Evolutionary conservation across 2,797 vertebrate species (phyloP), one percentile per base, ranked within the genome.

Genomic region (Staurois parvus): DNA sequence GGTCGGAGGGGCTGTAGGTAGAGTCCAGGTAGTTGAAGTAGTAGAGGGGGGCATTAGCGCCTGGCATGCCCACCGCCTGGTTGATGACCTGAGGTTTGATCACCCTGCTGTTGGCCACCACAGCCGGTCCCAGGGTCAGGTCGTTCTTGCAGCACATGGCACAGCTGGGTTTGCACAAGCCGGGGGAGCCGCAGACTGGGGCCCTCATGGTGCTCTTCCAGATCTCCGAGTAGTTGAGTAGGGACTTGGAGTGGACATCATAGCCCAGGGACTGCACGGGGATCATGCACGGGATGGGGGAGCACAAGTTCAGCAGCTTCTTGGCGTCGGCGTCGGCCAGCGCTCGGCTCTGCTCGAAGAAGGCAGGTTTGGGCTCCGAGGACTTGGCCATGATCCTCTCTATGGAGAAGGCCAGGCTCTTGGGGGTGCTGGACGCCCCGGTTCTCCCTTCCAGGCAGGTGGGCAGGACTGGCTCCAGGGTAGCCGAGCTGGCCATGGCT

Each of bases 351-450:
- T 96, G 95, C 80, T 95, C 94, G 42, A 92, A 89, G 88, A 91
- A 87, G 29, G 87, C 84, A 78, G 90, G 90, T 59, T 91, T 94
- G 83, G 96, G 94, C 87, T 98, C 97, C 89, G 96, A 95, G 85
- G 94, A 95, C 92, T 97, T 98, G 89, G 98, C 97, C 98, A 99
- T 99, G 94, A 99, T 99, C 90, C 98, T 93, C 92, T 99, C 98
- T 85, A 99, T 99, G 91, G 98, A 99, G 92, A 99, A 99, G 93
- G 98, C 97, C 93, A 99, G 94, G 19, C 95, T 94, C 93, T 99
- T 99, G 29, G 97, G 96, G 88, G 95, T 94, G 70, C 93, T 91
- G 89, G 96, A 91, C 66, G 95, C 93, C 88, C 94, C 96, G 79
- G 91, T 96, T 90, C 96, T 92, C 34, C 92, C 92, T 81, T 94